These are phyloP conservation scores for Galagoides demidoff DNA, from an alignment of 2,797 vertebrate genomes.

Conservation along the genomic window DNA sequence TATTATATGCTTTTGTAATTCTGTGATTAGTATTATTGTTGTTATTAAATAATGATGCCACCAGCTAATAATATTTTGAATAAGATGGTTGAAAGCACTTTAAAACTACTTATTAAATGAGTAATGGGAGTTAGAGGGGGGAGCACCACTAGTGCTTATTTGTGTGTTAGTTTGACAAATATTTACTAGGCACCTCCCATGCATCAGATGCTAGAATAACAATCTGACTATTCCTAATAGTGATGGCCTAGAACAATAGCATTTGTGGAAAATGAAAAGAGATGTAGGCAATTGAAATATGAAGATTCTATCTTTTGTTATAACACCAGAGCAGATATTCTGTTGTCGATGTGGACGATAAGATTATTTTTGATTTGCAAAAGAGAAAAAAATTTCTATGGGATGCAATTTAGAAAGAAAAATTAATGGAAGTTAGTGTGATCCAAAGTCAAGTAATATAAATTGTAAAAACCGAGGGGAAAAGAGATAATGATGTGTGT, in stretches of 20 bases:
- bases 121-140: neutral
- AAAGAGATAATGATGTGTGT: neutral
- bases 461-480: neutral
- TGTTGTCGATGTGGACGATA: neutral
- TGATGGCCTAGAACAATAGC: neutral
- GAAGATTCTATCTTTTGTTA: conserved; percentile 11
- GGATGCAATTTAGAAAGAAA: neutral
- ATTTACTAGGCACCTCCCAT: neutral
- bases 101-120: conserved; percentile 2
- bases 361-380: conserved; percentile 4
- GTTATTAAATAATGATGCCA: neutral
- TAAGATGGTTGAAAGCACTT: neutral
- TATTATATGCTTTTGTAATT: neutral
- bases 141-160: neutral
- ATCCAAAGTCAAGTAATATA: neutral
- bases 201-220: neutral
- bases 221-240: neutral
- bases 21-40: neutral
- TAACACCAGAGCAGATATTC: neutral
- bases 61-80: neutral
- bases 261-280: neutral
- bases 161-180: neutral
- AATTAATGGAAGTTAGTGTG: conserved; percentile 22
- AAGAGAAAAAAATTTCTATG: neutral
- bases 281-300: neutral